Base-by-base conservation (phyloP, 1,140 invertebrate genomes). In the Drosophila subobscura region DNA sequence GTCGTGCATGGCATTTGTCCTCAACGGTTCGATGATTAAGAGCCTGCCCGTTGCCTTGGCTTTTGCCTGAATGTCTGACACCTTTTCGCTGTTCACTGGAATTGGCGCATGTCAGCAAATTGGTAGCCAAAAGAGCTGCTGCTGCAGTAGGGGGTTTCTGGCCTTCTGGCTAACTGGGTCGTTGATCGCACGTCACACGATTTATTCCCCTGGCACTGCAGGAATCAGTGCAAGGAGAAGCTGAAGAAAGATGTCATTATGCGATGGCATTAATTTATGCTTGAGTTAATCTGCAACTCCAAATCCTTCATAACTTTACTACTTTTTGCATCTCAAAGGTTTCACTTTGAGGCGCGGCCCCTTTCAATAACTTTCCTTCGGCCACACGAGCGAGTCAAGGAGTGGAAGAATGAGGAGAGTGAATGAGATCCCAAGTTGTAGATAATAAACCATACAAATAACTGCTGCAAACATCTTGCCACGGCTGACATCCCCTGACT, bases 1-100 rank as follows among this genome's bases (percentile, higher is more conserved):
- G 83, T 86, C 81, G 83, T 86, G 81, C 81, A 81, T 88, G 78
- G 57, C 78, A 86, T 77, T 80, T 80, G 65, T 74, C 55, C 58
- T 59, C 47, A 49, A 59, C 54, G 80, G 55, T 74, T 70, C 59
- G 57, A 73, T 85, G 81, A 81, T 86, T 81, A 86, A 81, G 60
- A 61, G 66, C 16, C 61, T 59, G 5, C 6, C 25, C 54, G 53
- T 40, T 61, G 5, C 58, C 37, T 29, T 41, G 46, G 37, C 22
- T 49, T 51, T 42, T 51, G 49, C 71, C 77, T 68, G 47, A 55
- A 74, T 61, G 71, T 72, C 72, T 85, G 81, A 86, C 81, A 86
- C 83, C 83, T 88, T 86, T 86, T 67, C 8, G 44, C 53, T 66
- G 42, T 63, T 29, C 23, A n/a, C 23, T 49, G 45, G 57, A 75